Base-by-base conservation (phyloP, 2,888 invertebrate species). In the Dasypolia templi region DNA sequence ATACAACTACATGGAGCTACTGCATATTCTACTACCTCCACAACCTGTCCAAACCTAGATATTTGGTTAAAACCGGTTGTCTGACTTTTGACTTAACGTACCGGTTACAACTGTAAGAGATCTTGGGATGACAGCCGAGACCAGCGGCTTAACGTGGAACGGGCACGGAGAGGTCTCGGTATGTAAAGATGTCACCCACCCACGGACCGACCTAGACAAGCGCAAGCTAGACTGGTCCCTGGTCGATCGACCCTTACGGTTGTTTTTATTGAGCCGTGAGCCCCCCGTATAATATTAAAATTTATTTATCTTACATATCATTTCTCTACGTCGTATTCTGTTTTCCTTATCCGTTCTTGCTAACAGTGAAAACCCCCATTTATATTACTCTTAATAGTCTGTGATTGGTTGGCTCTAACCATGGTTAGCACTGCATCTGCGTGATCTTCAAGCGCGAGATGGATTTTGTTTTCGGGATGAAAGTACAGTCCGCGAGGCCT, bases 311-410 rank as follows among this genome's bases (percentile, higher is more conserved):
- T 26, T 7, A n/a, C 32, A 14, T 46, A 79, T 59, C 19, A 82
- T 82, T 65, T 82, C 70, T 69, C 44, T 58, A 39, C 29, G 49
- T 39, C 14, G 42, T 26, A 64, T 68, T 75, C 29, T 11, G n/a
- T 79, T 79, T 82, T 79, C 79, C 79, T 82, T 69, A 56, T 63
- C 14, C 59, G 29, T 51, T 61, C 14, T 66, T 70, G 79, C 22
- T 51, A 4, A 35, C 42, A 19, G 70, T 78, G 64, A 64, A 79
- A 79, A 79, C 58, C 79, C 78, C 53, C 19, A 55, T 67, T 42
- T 7, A 29, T 49, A 64, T 75, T 3, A 12, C 1, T 14, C 46
- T 35, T 32, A 46, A 22, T 62, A 0, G 14, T 4, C 32, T 35
- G 1, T 49, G 39, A 39, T 58, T 49, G 26, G 32, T 32, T 22